Base-by-base conservation (phyloP, 2,113 vertebrate genomes). In the Aphyosemion australe region DNA sequence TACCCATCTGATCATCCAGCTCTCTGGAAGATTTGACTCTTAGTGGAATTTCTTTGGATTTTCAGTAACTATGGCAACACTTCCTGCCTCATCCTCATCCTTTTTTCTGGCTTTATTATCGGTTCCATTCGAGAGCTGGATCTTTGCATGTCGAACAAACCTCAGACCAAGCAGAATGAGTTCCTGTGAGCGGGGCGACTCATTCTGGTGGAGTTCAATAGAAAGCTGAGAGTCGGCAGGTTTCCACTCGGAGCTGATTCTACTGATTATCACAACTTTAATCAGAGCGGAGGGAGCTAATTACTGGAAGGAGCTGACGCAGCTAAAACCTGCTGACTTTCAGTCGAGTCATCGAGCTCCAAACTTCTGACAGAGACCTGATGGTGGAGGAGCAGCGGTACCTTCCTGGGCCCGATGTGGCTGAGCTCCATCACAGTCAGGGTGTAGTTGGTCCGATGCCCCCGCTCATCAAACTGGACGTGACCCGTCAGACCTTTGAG, bases 381-480 rank as follows among this genome's bases (percentile, higher is more conserved):
- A 37, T 41, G 50, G 4, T 34, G 14, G 16, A 14, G 13, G 8
- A 47, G 41, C 2, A 0, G 61, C 50, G 16, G 39, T 39, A 71
- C 97, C 94, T 97, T 96, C 56, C 93, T 91, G 80, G 94, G 92
- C 11, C 95, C 96, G 0, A 86, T 90, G 0, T 88, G 93, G 61
- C 93, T 94, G 76, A 99, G 93, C 82, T 99, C 97, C 73, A 99
- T 95, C 61, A 98, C 94, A 0, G 92, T 92, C 62, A 99, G 91
- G 0, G 95, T 96, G 82, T 94, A 98, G 91, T 99, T 99, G 61
- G 95, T 97, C 15, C 97, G 94, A 63, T 95, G 93, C 4, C 97
- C 97, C 71, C 94, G 95, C 80, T 99, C 96, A 0, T 99, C 95
- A 57, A 99, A 99, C 83, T 99, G 96, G 26, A 99, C 92, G 0